phyloP scores from a whole-genome alignment of 2,797 vertebrate species.

The Pseudocheirus occidentalis region DNA sequence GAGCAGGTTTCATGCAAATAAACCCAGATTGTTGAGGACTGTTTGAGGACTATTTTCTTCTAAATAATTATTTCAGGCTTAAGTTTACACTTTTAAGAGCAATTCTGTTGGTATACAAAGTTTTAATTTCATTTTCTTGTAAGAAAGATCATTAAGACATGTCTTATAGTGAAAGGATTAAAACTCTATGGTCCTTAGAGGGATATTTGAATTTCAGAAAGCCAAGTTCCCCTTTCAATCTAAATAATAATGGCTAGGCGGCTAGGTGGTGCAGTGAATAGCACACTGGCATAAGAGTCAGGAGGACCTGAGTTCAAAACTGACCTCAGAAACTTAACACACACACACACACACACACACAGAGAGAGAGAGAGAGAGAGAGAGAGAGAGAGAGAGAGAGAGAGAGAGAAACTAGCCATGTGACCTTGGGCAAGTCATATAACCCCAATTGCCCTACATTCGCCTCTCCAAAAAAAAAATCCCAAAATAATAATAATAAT shows the following conservation, averaged over 20 bases:
- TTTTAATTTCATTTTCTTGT: slow-evolving; percentile 4
- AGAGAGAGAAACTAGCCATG: too few relatives aligned
- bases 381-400: too few relatives aligned
- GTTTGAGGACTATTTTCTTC: slow-evolving; percentile 15
- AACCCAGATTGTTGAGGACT: slow-evolving; percentile 32
- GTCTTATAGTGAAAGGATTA: slow-evolving; percentile 25
- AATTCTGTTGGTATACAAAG: slow-evolving; percentile 46
- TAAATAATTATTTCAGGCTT: neutral
- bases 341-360: too few relatives aligned
- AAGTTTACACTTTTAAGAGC: neutral
- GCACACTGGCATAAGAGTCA: too few relatives aligned
- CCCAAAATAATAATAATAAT: neutral
- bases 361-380: too few relatives aligned
- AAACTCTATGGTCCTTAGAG: slow-evolving; percentile 22
- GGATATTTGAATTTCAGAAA: slow-evolving; percentile 27
- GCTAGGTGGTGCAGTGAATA: too few relatives aligned
- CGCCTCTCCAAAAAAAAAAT: too few relatives aligned
- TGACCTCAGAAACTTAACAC: too few relatives aligned
- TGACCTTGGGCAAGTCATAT: too few relatives aligned
- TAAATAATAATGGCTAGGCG: neutral
- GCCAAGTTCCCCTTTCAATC: slow-evolving; percentile 2
- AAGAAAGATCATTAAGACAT: neutral
- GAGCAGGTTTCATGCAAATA: slow-evolving; percentile 38
- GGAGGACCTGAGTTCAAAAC: too few relatives aligned
- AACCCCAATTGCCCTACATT: too few relatives aligned